Evolutionary conservation across 1,140 invertebrate species (phyloP), one percentile per base, ranked within the genome.

Genomic region (Drosophila santomea): DNA sequence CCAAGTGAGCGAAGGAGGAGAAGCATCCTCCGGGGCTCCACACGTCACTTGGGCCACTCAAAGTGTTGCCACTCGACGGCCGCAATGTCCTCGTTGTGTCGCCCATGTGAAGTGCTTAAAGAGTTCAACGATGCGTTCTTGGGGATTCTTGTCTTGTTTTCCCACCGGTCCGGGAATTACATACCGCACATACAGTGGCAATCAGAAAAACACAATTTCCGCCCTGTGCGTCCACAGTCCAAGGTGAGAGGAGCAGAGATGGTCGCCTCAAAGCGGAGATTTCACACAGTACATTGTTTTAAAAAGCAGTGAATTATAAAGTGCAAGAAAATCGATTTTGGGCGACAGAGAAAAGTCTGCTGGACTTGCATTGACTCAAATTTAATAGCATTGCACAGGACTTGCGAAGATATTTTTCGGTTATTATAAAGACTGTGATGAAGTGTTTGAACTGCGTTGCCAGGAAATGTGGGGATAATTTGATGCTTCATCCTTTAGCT

Each of bases 121-220:
- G 57, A 73, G 68, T 61, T 73, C 56, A 52, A 17, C 67, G 47
- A 59, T 48, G 69, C 69, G 25, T 69, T 41, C 48, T 48, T 38
- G 47, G 41, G 54, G 47, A 20, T 38, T 71, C 67, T 60, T 71
- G 66, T 71, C 66, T 71, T 72, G 68, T 72, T 71, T 71, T 58
- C 66, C 68, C 67, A 71, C 25, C 20, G 44, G 51, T 20, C 51
- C 36, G 17, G 32, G 68, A 50, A 58, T 72, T 58, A 72, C 66
- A 72, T 47, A 36, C 44, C 52, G 41, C 36, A 11, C 45, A 35
- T 11, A 23, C 48, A 17, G 43, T 5, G 43, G n/a, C 69, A 61
- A 69, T 71, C 67, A 69, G 68, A 28, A 61, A 52, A 54, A 54
- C 39, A 73, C 69, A 73, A 73, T 73, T 73, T 73, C 67, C 69